Conservation (phyloP, 2,113 vertebrate species). For the Tachycineta bicolor region DNA sequence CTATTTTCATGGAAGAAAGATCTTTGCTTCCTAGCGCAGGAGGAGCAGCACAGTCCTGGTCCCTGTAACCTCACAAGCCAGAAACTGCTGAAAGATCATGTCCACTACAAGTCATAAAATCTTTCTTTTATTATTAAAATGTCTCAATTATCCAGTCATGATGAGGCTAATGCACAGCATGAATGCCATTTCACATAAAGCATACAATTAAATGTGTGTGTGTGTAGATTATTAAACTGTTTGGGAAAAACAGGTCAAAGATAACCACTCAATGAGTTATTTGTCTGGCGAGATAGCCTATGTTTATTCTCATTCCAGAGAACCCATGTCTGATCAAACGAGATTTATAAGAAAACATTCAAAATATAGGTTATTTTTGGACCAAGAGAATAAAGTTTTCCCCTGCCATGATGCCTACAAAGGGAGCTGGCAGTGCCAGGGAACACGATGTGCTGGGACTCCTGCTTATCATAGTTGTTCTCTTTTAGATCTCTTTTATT, state of each 20-base stretch:
- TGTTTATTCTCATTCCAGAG: constrained; percentile 21
- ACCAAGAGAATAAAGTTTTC: neutral
- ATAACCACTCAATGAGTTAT: neutral
- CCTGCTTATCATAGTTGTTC: neutral
- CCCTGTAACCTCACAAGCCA: neutral
- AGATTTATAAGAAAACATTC: constrained; percentile 5
- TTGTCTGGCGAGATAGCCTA: neutral
- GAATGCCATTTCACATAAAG: neutral
- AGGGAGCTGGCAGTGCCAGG: neutral
- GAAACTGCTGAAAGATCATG: neutral
- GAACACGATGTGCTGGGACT: neutral
- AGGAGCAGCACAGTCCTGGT: neutral
- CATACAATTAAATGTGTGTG: neutral
- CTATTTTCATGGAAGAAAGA: neutral
- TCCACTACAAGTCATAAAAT: neutral
- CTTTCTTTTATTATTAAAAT: neutral
- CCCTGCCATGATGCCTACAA: neutral
- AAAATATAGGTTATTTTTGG: constrained; percentile 9
- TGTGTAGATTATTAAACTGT: neutral
- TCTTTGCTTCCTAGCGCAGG: neutral
- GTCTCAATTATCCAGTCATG: neutral
- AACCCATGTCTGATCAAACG: neutral
- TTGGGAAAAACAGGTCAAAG: neutral
- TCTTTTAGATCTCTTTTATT: neutral
- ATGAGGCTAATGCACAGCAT: neutral